Evolutionary conservation across 2,797 vertebrate genomes (phyloP), one percentile per base, ranked within the genome.

Genomic region (Aselliscus stoliczkanus): DNA sequence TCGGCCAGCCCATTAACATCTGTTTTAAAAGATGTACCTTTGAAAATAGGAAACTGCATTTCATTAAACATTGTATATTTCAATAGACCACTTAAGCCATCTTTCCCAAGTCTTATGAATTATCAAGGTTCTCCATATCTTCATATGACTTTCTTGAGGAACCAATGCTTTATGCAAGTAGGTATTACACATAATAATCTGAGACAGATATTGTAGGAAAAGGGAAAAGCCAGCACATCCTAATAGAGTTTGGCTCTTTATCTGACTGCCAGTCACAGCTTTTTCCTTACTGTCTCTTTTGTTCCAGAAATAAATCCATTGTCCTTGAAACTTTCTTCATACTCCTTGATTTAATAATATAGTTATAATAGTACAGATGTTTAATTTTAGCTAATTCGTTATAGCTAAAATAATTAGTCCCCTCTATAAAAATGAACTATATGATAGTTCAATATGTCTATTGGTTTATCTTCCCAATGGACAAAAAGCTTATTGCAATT

Each of bases 261-360:
- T 84, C 56, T 11, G 12, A 58, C 62, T 93, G 67, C 31, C 88
- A 91, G 62, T 88, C 92, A 92, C 1, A 76, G 88, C 10, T 90
- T 95, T 88, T 91, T 88, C 37, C 64, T 90, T 94, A 73, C 42
- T 83, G 52, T 67, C 75, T 93, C 86, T 94, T 93, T 88, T 89
- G 73, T 97, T 95, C 54, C 50, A 97, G 70, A 96, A 97, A 93
- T 95, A 97, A 91, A 93, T 62, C 82, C 37, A 94, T 31, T 83
- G 54, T 89, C 65, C 91, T 72, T 89, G 64, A 97, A 94, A 89
- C 29, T 31, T 95, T 95, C 90, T 75, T 76, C 82, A 76, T 37
- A 83, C 12, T 62, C 23, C 4, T 72, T 87, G 27, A 94, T 80
- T 64, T 67, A 92, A 75, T 72, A 97, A 88, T 23, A 87, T 15